Evolutionary conservation across 2,888 invertebrate species (phyloP), one percentile per base, ranked within the genome.

Genomic region (Chrysolina oricalcia): DNA sequence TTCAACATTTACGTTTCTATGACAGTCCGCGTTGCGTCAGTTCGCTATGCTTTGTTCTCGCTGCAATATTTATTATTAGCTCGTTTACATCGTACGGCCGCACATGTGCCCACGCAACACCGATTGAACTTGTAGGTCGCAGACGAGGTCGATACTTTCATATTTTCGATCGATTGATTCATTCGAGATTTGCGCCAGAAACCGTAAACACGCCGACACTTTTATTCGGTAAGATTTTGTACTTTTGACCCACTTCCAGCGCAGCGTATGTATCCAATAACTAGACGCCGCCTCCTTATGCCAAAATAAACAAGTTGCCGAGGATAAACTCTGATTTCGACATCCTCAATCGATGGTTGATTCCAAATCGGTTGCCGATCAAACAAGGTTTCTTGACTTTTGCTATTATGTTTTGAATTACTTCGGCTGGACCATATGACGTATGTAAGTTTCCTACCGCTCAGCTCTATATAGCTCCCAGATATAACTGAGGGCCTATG

Each of bases 61-160:
- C 5, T 53, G 53, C 53, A 53, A 53, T 43, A 66, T 46, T 46
- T 66, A 66, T 66, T 41, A 69, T 53, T 69, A 48, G 43, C 69
- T 73, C 53, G 21, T 71, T 70, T 70, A 50, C 66, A 21, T 21
- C 23, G 19, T 21, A 53, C 11, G 19, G 53, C 13, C 53, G 53
- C 21, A 53, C 53, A 40, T 67, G 53, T 77, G 75, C 83, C 83
- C 81, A 83, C 85, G 82, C 82, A 79, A 80, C 73, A 80, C 65
- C 71, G 75, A 83, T 80, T 85, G 84, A 85, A 86, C 84, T 84
- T 84, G 85, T 85, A 82, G 86, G 86, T 84, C 85, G 85, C 83
- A 85, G 85, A 85, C 85, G 85, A 85, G 85, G 86, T 84, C 85
- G 83, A 80, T 80, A 84, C 85, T 83, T 84, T 85, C 83, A 81